Percentiles rank a stretch among this genome's conserved stretches.
phyloP scores from a whole-genome alignment of 2,888 invertebrate species.

The Acrobasis repandana region DNA sequence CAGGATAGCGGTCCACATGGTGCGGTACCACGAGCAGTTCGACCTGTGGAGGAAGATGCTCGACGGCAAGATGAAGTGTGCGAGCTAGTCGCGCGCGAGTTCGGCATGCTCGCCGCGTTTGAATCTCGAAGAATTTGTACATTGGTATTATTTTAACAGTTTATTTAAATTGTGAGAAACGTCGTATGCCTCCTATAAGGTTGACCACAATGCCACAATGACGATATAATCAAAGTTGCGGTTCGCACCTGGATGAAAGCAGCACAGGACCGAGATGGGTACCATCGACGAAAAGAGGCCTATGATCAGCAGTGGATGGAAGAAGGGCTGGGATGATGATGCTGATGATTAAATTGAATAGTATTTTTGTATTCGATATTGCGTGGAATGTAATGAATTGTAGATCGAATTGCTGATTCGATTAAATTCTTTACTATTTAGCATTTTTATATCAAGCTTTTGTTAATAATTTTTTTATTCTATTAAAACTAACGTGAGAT shows the following conservation, averaged over 20 bases:
- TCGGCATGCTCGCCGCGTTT: constrained; percentile 9
- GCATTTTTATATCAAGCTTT: too few relatives aligned
- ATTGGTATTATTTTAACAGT: constrained; percentile 20
- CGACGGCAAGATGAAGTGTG: constrained; percentile 92
- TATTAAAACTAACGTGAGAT: too few relatives aligned
- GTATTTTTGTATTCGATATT: constrained; percentile 23
- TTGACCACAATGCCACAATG: too few relatives aligned
- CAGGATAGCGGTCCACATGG: constrained; percentile 94
- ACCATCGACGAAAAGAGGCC: too few relatives aligned
- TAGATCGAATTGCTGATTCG: neutral
- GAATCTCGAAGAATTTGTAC: constrained; percentile 18
- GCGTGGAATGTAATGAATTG: neutral
- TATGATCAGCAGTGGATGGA: too few relatives aligned
- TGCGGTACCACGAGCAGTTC: constrained; percentile 93
- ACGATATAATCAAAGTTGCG: too few relatives aligned
- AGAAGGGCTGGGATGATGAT: too few relatives aligned
- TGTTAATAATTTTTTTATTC: neutral
- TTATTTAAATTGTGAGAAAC: too few relatives aligned
- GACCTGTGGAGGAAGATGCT: constrained; percentile 94
- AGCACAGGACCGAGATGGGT: too few relatives aligned
- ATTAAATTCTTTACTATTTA: neutral
- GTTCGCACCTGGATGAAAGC: too few relatives aligned
- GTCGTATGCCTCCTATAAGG: too few relatives aligned
- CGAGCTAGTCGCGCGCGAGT: constrained; percentile 62
- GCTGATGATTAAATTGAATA: constrained; percentile 12